Evolutionary conservation across 2,113 vertebrate species (phyloP).

Genomic region (Hypanus sabinus): DNA sequence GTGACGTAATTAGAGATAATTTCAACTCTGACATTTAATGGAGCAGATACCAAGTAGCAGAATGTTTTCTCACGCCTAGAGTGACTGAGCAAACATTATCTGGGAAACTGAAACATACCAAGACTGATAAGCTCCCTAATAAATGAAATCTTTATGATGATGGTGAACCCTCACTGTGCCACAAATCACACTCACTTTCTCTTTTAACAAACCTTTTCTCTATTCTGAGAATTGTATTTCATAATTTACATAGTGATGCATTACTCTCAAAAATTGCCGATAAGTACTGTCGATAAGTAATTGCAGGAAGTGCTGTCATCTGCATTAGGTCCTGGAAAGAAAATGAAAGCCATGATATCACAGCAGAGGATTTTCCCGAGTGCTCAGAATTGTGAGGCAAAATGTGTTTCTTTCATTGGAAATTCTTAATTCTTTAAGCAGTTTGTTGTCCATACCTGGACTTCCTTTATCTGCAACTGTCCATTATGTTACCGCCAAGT

Average conservation of each 20-base stretch:
- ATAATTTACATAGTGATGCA: background rate
- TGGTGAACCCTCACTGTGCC: background rate
- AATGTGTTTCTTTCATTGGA: background rate
- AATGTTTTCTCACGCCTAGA: background rate
- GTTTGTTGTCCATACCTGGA: background rate
- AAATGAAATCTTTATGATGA: background rate
- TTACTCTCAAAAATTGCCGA: background rate
- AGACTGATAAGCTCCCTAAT: background rate
- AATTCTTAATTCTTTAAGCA: too few species aligned
- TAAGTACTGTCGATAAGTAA: too few species aligned
- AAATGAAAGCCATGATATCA: background rate
- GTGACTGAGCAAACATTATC: background rate
- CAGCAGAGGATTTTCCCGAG: background rate
- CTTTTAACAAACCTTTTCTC: background rate
- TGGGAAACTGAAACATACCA: background rate
- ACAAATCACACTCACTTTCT: background rate
- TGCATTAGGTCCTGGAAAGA: background rate
- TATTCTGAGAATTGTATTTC: background rate
- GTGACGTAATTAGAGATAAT: background rate
- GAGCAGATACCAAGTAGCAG: background rate
- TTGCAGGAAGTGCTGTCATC: background rate
- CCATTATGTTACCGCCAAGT: background rate
- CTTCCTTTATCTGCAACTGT: background rate
- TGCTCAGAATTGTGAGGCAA: background rate
- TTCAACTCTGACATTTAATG: background rate